phyloP scores from a whole-genome alignment of 1,140 invertebrate genomes.

The honey bee (Apis mellifera) region DNA sequence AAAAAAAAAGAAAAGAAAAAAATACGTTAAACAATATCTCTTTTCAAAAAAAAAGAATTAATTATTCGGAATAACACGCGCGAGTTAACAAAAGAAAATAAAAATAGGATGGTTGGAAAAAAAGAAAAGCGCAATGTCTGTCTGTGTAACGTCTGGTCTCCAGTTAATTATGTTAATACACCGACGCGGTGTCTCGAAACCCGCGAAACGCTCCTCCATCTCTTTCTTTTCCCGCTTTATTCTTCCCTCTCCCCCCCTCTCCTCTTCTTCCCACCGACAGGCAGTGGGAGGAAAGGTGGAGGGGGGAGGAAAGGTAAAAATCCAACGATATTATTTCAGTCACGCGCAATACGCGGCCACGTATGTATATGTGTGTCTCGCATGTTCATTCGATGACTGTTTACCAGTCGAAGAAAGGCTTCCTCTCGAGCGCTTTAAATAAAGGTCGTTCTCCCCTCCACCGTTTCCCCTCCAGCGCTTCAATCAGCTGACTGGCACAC shows the following conservation, averaged over 20 bases:
- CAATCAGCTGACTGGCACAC: conserved; percentile 76
- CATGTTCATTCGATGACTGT: conserved; percentile 67
- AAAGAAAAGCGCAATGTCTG: conserved; percentile 18
- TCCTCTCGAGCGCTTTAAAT: conserved; percentile 74
- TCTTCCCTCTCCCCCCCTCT: background rate
- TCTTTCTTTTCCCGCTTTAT: too few relatives aligned
- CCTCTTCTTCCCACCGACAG: background rate
- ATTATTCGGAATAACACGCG: too few relatives aligned
- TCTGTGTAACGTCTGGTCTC: conserved; percentile 38
- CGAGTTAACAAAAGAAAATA: too few relatives aligned
- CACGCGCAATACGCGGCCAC: conserved; percentile 28
- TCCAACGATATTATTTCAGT: conserved; percentile 45
- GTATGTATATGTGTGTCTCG: conserved; percentile 23
- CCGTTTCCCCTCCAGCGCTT: conserved; percentile 71
- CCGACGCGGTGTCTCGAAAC: conserved; percentile 26
- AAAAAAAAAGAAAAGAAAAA: too few relatives aligned
- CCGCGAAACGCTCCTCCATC: background rate
- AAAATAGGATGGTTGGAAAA: too few relatives aligned
- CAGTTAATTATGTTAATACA: conserved; percentile 50
- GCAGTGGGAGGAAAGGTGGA: background rate
- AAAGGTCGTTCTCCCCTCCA: conserved; percentile 75
- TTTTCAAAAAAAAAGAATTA: too few relatives aligned
- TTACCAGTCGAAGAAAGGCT: conserved; percentile 71
- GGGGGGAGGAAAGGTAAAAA: conserved; percentile 22
- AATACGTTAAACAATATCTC: too few relatives aligned